phyloP scores from a whole-genome alignment of 2,888 invertebrate genomes.

The Arctia plantaginis region DNA sequence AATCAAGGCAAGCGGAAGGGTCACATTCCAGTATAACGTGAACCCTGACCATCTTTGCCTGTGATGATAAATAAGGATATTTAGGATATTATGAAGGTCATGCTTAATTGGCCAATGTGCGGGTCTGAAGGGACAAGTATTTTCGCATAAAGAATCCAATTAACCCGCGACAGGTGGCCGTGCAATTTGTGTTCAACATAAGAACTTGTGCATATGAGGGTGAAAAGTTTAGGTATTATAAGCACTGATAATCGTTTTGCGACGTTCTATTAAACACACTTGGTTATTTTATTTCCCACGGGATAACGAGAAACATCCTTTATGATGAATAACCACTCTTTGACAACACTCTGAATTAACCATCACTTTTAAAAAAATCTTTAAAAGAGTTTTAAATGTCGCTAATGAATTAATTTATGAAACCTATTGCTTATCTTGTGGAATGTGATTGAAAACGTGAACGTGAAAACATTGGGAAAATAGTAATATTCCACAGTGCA shows the following conservation, averaged over 20 bases:
- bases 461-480: too few species aligned
- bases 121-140: constrained; percentile 66
- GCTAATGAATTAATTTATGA: too few species aligned
- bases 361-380: background rate
- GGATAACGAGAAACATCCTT: constrained; percentile 25
- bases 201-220: constrained; percentile 62
- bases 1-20: constrained; percentile 76
- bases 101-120: constrained; percentile 52
- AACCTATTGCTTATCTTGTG: too few species aligned
- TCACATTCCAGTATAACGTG: constrained; percentile 60
- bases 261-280: constrained; percentile 33
- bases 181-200: constrained; percentile 61
- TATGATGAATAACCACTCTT: background rate
- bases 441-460: too few species aligned
- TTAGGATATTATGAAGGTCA: constrained; percentile 52
- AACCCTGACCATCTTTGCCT: constrained; percentile 48
- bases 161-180: constrained; percentile 72
- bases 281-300: constrained; percentile 17
- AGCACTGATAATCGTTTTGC: constrained; percentile 53
- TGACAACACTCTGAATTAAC: too few species aligned
- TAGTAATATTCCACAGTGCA: too few species aligned
- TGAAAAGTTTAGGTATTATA: constrained; percentile 58
- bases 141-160: constrained; percentile 80
- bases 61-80: constrained; percentile 39
- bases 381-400: too few species aligned